These are phyloP conservation scores for Eupithecia exiguata DNA, from an alignment of 2,888 invertebrate genomes.

Conservation along the genomic window DNA sequence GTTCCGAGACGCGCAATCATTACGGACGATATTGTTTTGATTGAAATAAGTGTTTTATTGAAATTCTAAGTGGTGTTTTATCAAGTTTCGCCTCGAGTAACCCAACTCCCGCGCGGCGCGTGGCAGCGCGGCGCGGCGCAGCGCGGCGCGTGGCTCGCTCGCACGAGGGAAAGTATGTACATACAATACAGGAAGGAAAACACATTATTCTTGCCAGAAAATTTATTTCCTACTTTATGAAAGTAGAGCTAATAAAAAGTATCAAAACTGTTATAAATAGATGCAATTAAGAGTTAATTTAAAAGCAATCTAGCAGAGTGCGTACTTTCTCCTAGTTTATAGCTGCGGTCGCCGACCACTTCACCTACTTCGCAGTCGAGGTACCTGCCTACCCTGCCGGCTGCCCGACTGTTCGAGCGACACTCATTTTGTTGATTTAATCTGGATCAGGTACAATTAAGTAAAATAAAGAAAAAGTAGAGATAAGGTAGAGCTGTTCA, in stretches of 20 bases:
- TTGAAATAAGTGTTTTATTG: constrained; percentile 24
- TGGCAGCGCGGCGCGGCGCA: too few species aligned
- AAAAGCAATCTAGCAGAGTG: neutral
- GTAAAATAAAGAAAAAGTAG: neutral
- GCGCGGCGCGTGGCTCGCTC: constrained; percentile 1
- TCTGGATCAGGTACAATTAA: neutral
- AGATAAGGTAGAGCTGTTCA: neutral
- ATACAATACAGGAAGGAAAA: constrained; percentile 1
- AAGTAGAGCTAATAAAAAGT: constrained; percentile 6
- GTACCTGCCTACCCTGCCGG: too few species aligned
- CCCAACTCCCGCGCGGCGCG: neutral
- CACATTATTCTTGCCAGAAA: neutral
- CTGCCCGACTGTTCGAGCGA: too few species aligned
- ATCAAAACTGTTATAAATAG: neutral
- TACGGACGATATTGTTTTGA: constrained; percentile 24
- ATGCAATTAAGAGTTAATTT: neutral
- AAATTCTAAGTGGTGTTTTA: constrained; percentile 16
- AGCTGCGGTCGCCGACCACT: neutral
- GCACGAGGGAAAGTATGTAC: neutral
- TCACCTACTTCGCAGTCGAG: neutral
- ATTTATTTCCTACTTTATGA: constrained; percentile 1
- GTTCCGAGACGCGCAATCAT: constrained; percentile 7
- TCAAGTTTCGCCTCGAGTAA: constrained; percentile 26
- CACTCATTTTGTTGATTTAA: neutral
- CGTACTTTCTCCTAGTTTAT: neutral